Evolutionary conservation across 2,888 invertebrate genomes (phyloP).

Genomic region (Parapristionchus giblindavisi): DNA sequence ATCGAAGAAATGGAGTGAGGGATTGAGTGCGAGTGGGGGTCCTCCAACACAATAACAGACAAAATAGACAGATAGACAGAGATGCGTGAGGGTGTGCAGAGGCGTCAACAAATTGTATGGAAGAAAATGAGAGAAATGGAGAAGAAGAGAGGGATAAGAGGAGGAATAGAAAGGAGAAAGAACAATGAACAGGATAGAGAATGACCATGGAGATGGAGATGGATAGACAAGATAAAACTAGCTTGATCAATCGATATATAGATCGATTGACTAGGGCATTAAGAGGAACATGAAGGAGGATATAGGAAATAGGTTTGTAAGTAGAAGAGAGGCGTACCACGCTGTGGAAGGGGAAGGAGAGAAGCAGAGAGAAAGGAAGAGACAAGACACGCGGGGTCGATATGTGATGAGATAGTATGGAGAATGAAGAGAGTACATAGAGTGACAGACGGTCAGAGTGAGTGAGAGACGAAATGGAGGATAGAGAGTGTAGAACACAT

Average conservation of each 20-base stretch:
- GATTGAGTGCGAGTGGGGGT: no score
- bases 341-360: conserved; percentile 21
- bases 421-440: neutral
- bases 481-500: neutral
- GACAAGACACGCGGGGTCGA: conserved; percentile 29
- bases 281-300: neutral
- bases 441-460: conserved; percentile 24
- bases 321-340: conserved; percentile 32
- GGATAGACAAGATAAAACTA: conserved; percentile 22
- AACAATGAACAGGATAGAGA: conserved; percentile 26
- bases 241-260: conserved; percentile 10
- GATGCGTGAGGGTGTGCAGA: no score
- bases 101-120: neutral
- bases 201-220: conserved; percentile 23
- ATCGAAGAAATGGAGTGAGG: no score
- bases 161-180: neutral
- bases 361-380: conserved; percentile 10
- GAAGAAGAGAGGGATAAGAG: neutral
- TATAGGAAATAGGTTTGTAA: neutral
- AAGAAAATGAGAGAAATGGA: conserved; percentile 1
- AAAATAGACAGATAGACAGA: no score
- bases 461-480: neutral
- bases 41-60: no score
- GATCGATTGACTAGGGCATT: neutral
- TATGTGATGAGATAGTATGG: conserved; percentile 9